Conservation (phyloP, 2,797 vertebrate genomes). For the Lycodopsis pacificus region DNA sequence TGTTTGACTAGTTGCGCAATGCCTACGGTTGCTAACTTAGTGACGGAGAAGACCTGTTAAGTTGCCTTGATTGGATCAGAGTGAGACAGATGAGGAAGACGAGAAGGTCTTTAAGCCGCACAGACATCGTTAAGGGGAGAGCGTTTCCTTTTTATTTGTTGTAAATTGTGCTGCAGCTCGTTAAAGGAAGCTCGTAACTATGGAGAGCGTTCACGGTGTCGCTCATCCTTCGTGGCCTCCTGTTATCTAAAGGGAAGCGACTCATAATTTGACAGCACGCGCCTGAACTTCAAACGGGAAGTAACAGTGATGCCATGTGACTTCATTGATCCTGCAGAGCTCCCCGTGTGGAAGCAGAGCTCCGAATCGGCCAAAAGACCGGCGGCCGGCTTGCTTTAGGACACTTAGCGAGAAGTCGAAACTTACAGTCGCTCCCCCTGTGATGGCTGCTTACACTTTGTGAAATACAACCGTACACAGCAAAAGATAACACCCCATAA, state of each 20-base stretch:
- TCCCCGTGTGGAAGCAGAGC: neutral
- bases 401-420: neutral
- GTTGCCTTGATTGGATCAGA: conserved; percentile 65
- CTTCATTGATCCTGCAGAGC: neutral
- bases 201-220: conserved; percentile 3
- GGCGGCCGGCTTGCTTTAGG: neutral
- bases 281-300: conserved; percentile 5
- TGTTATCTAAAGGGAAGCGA: conserved; percentile 20
- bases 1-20: conserved; percentile 3
- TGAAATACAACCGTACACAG: conserved; percentile 31
- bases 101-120: conserved; percentile 34
- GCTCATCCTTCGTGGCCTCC: conserved; percentile 1
- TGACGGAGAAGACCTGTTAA: conserved; percentile 61
- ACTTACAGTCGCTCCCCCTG: neutral
- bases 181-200: conserved; percentile 25
- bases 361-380: neutral
- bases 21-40: conserved; percentile 58
- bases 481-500: conserved; percentile 48
- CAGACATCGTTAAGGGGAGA: conserved; percentile 28
- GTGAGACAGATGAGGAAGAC: conserved; percentile 44
- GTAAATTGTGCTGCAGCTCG: conserved; percentile 21
- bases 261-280: conserved; percentile 3
- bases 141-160: conserved; percentile 18
- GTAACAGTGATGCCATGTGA: conserved; percentile 4
- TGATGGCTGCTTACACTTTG: neutral